A percentile compares a stretch with the other conserved stretches of the same genome.
These are phyloP conservation scores for Diabrotica virgifera DNA, from an alignment of 1,140 invertebrate species.

Conservation along the genomic window DNA sequence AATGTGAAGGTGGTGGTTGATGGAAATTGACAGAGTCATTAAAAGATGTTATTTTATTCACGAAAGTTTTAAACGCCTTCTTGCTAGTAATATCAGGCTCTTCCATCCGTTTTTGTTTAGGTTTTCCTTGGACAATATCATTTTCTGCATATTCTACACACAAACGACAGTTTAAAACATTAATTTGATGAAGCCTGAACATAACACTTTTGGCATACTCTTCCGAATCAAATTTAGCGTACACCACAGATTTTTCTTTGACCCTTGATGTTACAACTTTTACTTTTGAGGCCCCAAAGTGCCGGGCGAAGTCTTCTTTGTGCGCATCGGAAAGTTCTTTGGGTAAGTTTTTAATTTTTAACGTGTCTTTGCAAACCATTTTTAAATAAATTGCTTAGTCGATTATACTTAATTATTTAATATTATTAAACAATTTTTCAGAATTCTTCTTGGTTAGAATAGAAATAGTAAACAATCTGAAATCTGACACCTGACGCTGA, in stretches of 20 bases:
- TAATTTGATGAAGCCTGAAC: slow-evolving; percentile 62
- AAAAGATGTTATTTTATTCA: slow-evolving; percentile 67
- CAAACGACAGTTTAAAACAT: slow-evolving; percentile 57
- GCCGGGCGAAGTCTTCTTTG: slow-evolving; percentile 45
- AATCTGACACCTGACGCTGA: too few species aligned
- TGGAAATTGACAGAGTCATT: slow-evolving; percentile 63
- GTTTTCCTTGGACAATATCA: slow-evolving; percentile 34
- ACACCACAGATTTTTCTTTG: slow-evolving; percentile 43
- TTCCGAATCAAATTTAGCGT: slow-evolving; percentile 57
- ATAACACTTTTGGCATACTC: slow-evolving; percentile 57
- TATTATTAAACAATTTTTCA: background rate
- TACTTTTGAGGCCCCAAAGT: slow-evolving; percentile 46
- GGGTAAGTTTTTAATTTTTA: slow-evolving; percentile 45
- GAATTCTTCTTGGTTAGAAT: too few species aligned
- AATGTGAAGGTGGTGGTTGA: slow-evolving; percentile 69
- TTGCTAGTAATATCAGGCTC: slow-evolving; percentile 37
- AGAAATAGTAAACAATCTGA: too few species aligned
- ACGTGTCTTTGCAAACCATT: slow-evolving; percentile 45
- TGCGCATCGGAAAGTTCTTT: slow-evolving; percentile 42
- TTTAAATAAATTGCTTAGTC: slow-evolving; percentile 10
- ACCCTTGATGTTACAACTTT: slow-evolving; percentile 43
- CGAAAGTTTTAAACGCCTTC: slow-evolving; percentile 61
- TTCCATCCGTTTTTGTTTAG: slow-evolving; percentile 36
- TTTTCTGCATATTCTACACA: slow-evolving; percentile 62
- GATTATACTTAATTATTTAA: background rate